Conservation (phyloP, 2,888 invertebrate genomes). For the Ornithoptera alexandrae region DNA sequence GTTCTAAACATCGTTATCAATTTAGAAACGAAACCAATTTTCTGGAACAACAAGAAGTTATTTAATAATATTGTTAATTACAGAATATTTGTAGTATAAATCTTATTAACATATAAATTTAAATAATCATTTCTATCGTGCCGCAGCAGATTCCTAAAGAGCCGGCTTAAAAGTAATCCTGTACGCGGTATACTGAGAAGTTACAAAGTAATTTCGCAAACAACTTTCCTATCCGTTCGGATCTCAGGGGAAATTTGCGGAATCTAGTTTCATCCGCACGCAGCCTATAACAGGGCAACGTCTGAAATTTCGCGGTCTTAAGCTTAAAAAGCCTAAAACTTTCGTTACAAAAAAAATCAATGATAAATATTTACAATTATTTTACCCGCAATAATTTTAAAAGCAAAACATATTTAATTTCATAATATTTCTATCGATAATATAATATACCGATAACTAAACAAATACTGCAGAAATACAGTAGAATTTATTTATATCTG, state of each 20-base stretch:
- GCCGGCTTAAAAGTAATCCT: conserved; percentile 25
- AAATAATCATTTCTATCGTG: neutral
- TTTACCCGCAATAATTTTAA: neutral
- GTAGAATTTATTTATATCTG: too few relatives aligned
- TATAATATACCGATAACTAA: too few relatives aligned
- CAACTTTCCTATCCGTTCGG: conserved; percentile 26
- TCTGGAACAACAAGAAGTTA: neutral
- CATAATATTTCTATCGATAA: too few relatives aligned
- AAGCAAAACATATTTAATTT: neutral
- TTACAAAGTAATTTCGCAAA: conserved; percentile 28
- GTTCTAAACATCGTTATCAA: too few relatives aligned
- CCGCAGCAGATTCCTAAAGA: conserved; percentile 2
- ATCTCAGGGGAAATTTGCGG: conserved; percentile 29
- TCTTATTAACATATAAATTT: neutral
- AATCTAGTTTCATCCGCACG: conserved; percentile 23
- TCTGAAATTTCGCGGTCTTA: conserved; percentile 12
- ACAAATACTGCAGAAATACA: too few relatives aligned
- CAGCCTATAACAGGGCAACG: conserved; percentile 13
- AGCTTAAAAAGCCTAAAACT: conserved; percentile 23
- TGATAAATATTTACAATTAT: conserved; percentile 6
- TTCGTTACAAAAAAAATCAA: conserved; percentile 11
- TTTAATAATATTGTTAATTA: neutral
- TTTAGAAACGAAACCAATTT: too few relatives aligned
- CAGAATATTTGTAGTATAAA: too few relatives aligned
- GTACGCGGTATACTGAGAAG: conserved; percentile 15